Conservation (phyloP, 2,888 invertebrate genomes). For the Amiota minor region DNA sequence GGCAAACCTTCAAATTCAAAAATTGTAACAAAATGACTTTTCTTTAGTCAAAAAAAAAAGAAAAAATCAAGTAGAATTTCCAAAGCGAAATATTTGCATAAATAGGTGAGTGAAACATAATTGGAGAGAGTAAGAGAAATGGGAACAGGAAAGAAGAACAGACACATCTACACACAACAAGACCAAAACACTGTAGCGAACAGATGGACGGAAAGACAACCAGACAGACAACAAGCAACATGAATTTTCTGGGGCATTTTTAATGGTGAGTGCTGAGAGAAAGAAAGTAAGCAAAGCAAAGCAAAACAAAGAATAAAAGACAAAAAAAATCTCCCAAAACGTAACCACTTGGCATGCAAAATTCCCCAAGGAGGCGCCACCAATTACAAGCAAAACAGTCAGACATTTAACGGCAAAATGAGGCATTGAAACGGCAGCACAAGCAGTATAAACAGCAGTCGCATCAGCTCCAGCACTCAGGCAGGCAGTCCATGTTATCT, state of each 20-base stretch:
- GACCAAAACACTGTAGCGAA: not conserved
- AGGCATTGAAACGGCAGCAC: not conserved
- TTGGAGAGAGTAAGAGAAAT: too few relatives aligned
- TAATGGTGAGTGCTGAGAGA: not conserved
- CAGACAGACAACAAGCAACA: conserved; percentile 4
- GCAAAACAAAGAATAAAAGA: conserved; percentile 3
- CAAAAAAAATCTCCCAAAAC: conserved; percentile 5
- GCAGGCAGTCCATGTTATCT: not conserved
- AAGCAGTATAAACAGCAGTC: not conserved
- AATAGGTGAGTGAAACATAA: conserved; percentile 4
- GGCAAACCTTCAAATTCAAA: conserved; percentile 14
- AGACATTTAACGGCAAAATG: not conserved
- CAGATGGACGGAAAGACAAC: not conserved
- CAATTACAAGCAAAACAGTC: conserved; percentile 1
- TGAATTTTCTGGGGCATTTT: conserved; percentile 19
- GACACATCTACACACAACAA: not conserved
- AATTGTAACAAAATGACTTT: conserved; percentile 18
- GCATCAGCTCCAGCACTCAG: not conserved
- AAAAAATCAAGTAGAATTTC: conserved; percentile 19
- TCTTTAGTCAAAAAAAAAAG: not conserved
- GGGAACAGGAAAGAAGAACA: not conserved
- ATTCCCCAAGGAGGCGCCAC: conserved; percentile 28
- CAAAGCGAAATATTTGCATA: conserved; percentile 22
- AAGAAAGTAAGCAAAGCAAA: conserved; percentile 1
- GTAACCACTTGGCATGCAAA: conserved; percentile 26